Percentiles rank a stretch among this genome's conserved stretches.
phyloP scores from a whole-genome alignment of 1,140 invertebrate genomes.

The Delia radicum region DNA sequence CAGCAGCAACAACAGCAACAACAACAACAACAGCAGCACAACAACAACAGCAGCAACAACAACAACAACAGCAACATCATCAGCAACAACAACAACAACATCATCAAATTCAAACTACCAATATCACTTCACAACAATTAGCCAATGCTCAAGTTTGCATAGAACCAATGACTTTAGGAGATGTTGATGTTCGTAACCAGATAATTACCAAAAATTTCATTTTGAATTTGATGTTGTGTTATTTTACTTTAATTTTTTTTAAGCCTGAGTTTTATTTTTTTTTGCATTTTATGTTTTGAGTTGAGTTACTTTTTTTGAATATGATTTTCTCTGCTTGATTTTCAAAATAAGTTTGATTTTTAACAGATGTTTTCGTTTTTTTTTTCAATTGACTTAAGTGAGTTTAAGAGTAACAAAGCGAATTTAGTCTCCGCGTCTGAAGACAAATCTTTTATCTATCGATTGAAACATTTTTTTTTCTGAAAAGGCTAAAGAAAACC shows the following conservation, averaged over 20 bases:
- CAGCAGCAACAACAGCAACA: constrained; percentile 36
- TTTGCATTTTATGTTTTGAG: background rate
- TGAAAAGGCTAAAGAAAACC: too few relatives aligned
- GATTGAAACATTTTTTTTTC: too few relatives aligned
- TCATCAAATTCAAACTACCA: constrained; percentile 30
- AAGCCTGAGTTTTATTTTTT: background rate
- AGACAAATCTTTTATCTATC: too few relatives aligned
- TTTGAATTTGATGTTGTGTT: constrained; percentile 26
- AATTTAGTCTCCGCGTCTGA: too few relatives aligned
- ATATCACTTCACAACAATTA: constrained; percentile 57
- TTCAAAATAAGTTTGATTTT: too few relatives aligned
- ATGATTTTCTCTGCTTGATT: too few relatives aligned
- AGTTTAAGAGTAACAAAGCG: too few relatives aligned
- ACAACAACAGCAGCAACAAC: constrained; percentile 31
- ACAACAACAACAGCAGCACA: constrained; percentile 55
- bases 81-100: constrained; percentile 34
- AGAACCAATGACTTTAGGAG: constrained; percentile 65
- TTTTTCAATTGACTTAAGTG: too few relatives aligned
- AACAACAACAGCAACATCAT: constrained; percentile 39
- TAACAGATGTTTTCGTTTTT: too few relatives aligned
- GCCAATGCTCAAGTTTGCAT: constrained; percentile 72
- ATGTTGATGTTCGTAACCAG: constrained; percentile 68
- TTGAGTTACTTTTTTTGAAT: too few relatives aligned
- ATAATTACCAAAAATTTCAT: constrained; percentile 13
- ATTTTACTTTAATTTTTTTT: constrained; percentile 18